Evolutionary conservation across 2,888 invertebrate species (phyloP).

Genomic region (Megaustenia siamemsis): DNA sequence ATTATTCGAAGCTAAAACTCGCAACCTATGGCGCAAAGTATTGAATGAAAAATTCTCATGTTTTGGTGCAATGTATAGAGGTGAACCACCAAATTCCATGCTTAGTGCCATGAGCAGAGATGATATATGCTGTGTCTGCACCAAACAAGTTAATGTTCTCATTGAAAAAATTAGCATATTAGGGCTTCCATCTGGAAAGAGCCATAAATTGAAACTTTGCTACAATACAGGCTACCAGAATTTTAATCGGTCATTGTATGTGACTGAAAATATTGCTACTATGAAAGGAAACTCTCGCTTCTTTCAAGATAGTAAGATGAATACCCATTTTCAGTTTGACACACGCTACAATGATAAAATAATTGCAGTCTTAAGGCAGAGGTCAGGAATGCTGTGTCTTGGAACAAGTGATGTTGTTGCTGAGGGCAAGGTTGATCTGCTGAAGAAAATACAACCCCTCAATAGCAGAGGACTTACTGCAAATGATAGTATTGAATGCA

Average conservation of each 20-base stretch:
- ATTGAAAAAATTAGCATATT: slow-evolving; percentile 47
- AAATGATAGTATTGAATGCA: slow-evolving; percentile 51
- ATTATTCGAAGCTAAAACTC: slow-evolving; percentile 79
- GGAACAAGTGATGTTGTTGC: slow-evolving; percentile 58
- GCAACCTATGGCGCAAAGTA: slow-evolving; percentile 79
- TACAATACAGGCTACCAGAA: slow-evolving; percentile 63
- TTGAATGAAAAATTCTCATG: slow-evolving; percentile 80
- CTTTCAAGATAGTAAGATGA: slow-evolving; percentile 57
- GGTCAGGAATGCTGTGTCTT: slow-evolving; percentile 59
- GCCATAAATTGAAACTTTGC: slow-evolving; percentile 67
- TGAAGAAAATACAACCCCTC: slow-evolving; percentile 58
- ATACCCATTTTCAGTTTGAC: slow-evolving; percentile 59
- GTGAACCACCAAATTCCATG: slow-evolving; percentile 80
- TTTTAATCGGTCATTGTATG: slow-evolving; percentile 59
- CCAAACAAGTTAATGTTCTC: slow-evolving; percentile 64
- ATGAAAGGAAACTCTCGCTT: slow-evolving; percentile 58
- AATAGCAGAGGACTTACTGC: slow-evolving; percentile 42
- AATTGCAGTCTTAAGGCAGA: slow-evolving; percentile 55
- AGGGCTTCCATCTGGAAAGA: slow-evolving; percentile 52
- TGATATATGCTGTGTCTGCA: slow-evolving; percentile 65
- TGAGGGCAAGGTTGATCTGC: slow-evolving; percentile 56
- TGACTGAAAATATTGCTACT: slow-evolving; percentile 59
- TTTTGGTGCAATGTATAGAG: slow-evolving; percentile 80
- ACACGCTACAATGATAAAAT: slow-evolving; percentile 61
- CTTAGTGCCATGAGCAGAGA: slow-evolving; percentile 72